These are phyloP conservation scores for Phainopepla nitens DNA, from an alignment of 2,113 vertebrate species.

Conservation along the genomic window DNA sequence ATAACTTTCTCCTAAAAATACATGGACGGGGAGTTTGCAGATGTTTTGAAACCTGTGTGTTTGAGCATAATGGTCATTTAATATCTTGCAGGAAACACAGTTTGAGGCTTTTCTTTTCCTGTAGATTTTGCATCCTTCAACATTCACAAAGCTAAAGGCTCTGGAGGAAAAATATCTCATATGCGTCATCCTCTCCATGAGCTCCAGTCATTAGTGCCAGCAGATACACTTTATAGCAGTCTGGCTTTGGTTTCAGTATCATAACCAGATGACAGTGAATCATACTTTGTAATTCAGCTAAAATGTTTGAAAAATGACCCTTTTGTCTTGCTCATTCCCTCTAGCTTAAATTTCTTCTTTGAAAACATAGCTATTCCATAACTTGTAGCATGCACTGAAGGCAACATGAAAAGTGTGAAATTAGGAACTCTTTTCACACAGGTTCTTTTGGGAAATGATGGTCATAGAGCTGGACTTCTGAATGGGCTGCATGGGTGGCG, in stretches of 20 bases:
- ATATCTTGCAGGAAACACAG: background rate
- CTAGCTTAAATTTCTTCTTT: background rate
- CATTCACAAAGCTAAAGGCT: background rate
- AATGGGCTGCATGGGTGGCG: background rate
- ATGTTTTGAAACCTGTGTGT: background rate
- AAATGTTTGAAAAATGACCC: background rate
- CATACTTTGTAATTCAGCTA: background rate
- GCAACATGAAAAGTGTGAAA: background rate
- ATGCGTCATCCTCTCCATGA: background rate
- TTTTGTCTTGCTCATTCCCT: background rate
- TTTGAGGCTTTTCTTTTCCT: background rate
- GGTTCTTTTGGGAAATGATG: background rate
- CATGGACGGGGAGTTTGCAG: background rate
- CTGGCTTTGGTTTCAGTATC: slow-evolving; percentile 11
- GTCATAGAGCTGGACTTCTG: background rate
- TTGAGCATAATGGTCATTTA: background rate
- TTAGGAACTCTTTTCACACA: background rate
- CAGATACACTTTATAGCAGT: slow-evolving; percentile 20
- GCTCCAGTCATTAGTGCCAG: background rate
- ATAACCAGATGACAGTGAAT: slow-evolving; percentile 26
- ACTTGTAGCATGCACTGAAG: background rate
- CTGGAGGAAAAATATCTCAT: background rate
- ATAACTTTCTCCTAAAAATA: background rate
- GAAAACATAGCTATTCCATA: background rate
- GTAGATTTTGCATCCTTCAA: background rate